These are phyloP conservation scores for Nothura maculosa DNA, from an alignment of 2,797 vertebrate species.

Conservation along the genomic window DNA sequence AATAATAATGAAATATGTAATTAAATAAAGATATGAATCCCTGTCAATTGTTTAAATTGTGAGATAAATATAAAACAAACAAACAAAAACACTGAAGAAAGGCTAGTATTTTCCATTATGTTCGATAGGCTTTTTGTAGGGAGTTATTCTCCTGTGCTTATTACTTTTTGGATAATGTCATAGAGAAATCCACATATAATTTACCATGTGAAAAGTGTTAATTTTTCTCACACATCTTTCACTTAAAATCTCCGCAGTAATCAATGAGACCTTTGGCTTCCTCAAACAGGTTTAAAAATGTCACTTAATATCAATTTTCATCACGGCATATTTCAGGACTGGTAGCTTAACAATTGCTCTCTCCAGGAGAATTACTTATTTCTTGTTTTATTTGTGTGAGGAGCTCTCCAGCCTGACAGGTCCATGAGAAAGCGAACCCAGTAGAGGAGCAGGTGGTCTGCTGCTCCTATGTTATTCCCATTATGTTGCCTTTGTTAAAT, in stretches of 20 bases:
- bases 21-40: background rate
- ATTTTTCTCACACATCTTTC: background rate
- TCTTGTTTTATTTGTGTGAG: constrained; percentile 51
- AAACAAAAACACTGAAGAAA: background rate
- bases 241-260: constrained; percentile 5
- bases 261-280: constrained; percentile 21
- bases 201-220: background rate
- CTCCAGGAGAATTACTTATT: constrained; percentile 53
- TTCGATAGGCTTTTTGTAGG: background rate
- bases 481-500: constrained; percentile 67
- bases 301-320: constrained; percentile 55
- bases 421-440: constrained; percentile 65
- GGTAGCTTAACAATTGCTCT: constrained; percentile 16
- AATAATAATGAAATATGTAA: too few relatives aligned
- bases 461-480: constrained; percentile 63
- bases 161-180: background rate
- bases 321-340: background rate
- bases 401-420: constrained; percentile 36
- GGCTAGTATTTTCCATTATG: background rate
- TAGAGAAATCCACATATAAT: background rate
- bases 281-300: constrained; percentile 39
- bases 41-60: background rate
- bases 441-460: constrained; percentile 60
- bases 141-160: background rate
- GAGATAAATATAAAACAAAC: background rate